Percentiles rank a stretch among this genome's conserved stretches.
phyloP scores from a whole-genome alignment of 2,888 invertebrate genomes.

The Nowickia ferox region DNA sequence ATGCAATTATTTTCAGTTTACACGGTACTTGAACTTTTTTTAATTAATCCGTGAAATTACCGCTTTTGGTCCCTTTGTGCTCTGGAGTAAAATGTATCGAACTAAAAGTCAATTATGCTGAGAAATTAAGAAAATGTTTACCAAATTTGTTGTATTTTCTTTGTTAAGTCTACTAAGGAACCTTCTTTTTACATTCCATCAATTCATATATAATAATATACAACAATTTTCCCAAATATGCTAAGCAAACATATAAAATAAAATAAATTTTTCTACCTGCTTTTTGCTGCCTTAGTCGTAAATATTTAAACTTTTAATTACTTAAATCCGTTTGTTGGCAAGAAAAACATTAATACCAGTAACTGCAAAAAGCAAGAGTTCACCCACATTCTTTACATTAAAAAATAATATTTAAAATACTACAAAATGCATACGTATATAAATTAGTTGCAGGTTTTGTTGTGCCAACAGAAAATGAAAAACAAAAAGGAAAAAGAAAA shows the following conservation, averaged over 20 bases:
- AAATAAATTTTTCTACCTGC: not conserved
- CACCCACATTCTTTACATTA: slow-evolving; percentile 29
- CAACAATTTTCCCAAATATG: not conserved
- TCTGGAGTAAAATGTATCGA: no score
- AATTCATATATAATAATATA: not conserved
- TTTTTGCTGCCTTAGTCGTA: slow-evolving; percentile 8
- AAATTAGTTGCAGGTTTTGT: slow-evolving; percentile 46
- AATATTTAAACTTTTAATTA: slow-evolving; percentile 64
- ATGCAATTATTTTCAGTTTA: no score
- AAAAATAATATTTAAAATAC: slow-evolving; percentile 3
- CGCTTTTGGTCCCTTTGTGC: no score
- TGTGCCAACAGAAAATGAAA: slow-evolving; percentile 19
- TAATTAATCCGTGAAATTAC: no score
- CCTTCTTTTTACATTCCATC: no score
- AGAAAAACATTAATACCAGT: slow-evolving; percentile 11
- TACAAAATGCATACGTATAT: slow-evolving; percentile 18
- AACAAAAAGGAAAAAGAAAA: not conserved
- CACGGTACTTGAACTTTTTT: no score
- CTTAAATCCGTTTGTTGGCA: slow-evolving; percentile 60
- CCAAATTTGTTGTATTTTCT: no score
- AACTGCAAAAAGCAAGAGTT: not conserved
- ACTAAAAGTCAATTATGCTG: no score
- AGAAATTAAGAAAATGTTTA: no score
- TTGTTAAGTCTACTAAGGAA: no score
- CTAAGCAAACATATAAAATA: not conserved